Base-by-base conservation (phyloP, 2,888 invertebrate genomes). In the Ectropis crepuscularia region DNA sequence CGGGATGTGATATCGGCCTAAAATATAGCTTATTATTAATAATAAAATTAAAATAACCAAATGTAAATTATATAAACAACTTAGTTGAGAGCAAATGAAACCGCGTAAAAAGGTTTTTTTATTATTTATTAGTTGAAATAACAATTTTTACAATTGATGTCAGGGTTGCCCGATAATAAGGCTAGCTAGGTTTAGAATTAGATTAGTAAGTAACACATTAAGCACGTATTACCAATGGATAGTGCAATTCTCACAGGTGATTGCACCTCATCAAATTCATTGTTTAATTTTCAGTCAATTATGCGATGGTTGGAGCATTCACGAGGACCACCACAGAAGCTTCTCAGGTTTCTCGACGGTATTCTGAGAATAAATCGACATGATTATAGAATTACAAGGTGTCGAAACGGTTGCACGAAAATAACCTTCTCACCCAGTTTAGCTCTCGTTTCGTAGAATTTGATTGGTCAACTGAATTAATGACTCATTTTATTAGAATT, bases 331-430 rank as follows among this genome's bases (percentile, higher is more conserved):
- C 90, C 90, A 74, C 74, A 72, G 76, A 77, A 67, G 84, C 82
- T 57, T 85, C 85, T 91, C 91, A 81, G 74, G 75, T 91, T 90
- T 81, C 89, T 80, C 65, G 69, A 65, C 81, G 69, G 77, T 75
- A 76, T 91, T 89, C 91, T 77, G 76, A 80, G 90, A 89, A 90
- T 28, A 85, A 80, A 77, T 74, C 76, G 74, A 84, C 80, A 79
- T 80, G 81, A 88, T 80, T 82, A 80, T 79, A 80, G 81, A 86
- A 86, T 87, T 84, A 75, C 80, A 80, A 80, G 79, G 83, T 86
- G 85, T 81, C 83, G 79, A 80, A 82, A 81, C 76, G 77, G 79
- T 80, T 81, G 76, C 74, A 70, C 50, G 55, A 53, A 66, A 61
- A 67, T 53, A 50, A 49, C 36, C 12, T 51, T 36, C 48, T 41